Base-by-base conservation (phyloP, 2,113 vertebrate genomes). In the Dendrocopos noguchii region DNA sequence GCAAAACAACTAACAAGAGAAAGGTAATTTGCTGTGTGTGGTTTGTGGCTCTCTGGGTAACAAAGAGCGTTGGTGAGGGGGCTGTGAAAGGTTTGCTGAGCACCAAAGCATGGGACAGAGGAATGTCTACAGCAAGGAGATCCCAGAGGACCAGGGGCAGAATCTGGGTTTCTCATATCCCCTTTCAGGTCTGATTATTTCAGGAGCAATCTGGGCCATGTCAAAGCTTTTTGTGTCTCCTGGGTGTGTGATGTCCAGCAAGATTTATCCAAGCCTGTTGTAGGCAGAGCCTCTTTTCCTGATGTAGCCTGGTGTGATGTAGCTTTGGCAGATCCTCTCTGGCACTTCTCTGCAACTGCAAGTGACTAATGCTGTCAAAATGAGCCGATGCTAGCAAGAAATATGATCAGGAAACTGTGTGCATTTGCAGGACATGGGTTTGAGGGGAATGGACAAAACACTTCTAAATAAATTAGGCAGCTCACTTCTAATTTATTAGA, bases 31-130 rank as follows among this genome's bases (percentile, higher is more conserved):
- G 6, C 27, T 36, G 33, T 0, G 1, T 6, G 63, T 0, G 17
- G 17, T 31, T 31, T 73, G 73, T 36, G 80, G 34, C 79, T 72
- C 31, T 47, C 55, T 2, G 2, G 65, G 65, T 44, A 63, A 18
- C 3, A 11, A 60, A 46, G 56, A 12, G 18, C 3, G 3, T 20
- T 22, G 34, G 52, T 10, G 55, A 78, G 33, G 50, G 10, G 63
- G 47, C 19, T 77, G 70, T 52, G 53, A 20, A 63, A 39, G 59
- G 24, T 53, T 84, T 0, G 0, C 68, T 46, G 81, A 44, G 85
- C 60, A 28, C 55, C 0, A 1, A 34, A 46, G 31, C 14, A 7
- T 0, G 1, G 31, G 22, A 39, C 0, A 1, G 29, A 78, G 50
- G 31, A 36, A 4, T 47, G 64, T 42, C 25, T 55, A 7, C 21